Base-by-base conservation (phyloP, 2,888 invertebrate species). In the Morpho deidamia region DNA sequence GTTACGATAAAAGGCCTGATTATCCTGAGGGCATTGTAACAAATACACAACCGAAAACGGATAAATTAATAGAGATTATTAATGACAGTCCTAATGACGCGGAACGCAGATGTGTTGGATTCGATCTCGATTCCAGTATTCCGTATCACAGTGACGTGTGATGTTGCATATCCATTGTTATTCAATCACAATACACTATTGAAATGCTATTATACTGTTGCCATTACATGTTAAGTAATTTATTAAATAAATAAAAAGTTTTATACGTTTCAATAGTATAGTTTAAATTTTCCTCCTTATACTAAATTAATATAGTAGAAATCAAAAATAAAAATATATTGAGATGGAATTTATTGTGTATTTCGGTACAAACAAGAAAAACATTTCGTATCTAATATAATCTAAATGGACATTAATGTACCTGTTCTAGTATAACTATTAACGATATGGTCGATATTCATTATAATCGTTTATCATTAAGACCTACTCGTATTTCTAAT, bases 1-100 rank as follows among this genome's bases (percentile, higher is more conserved):
- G 53, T n/a, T 83, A 80, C 40, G 69, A 74, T 10, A 76, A 75
- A 39, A 71, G 88, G 41, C 88, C 88, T 0, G 88, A 89, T 59
- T 89, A 86, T 41, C 88, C 88, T 0, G 88, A 88, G 61, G 77
- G 80, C 52, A 79, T 79, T 0, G 67, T 72, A 7, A 74, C 71
- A 1, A 59, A 67, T 14, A 60, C 74, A n/a, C 75, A 76, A 37
- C 65, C 73, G 0, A 80, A 71, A 12, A 77, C 75, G 1, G 82
- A 79, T 12, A 76, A 78, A 60, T 58, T 86, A 35, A 75, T 85
- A 43, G 78, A 84, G 38, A 76, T 84, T 40, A 68, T 86, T 5
- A 71, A 72, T 32, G 79, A 83, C 0, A 69, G 52, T 42, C 51
- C 63, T 4, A 56, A 58, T 7, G 64, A 74, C 48, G 65, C 64